Percentiles rank a stretch among this genome's conserved stretches.
phyloP scores from a whole-genome alignment of 2,888 invertebrate genomes.

The Eutolmus rufibarbis region DNA sequence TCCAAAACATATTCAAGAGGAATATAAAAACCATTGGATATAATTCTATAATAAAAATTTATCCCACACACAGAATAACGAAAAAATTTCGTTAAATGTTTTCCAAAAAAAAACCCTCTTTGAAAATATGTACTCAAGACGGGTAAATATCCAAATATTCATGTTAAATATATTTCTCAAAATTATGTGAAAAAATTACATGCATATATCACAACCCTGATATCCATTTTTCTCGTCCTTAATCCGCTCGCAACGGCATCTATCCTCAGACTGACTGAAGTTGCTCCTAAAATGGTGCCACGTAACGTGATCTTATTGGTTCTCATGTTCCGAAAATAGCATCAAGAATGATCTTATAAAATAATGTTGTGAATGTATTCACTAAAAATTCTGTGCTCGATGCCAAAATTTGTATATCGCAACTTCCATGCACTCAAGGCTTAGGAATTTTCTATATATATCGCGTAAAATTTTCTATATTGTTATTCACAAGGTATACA shows the following conservation, averaged over 20 bases:
- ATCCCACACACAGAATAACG: not conserved
- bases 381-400: conserved; percentile 30
- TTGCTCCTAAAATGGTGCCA: conserved; percentile 72
- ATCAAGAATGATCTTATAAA: conserved; percentile 39
- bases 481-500: not conserved
- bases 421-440: conserved; percentile 44
- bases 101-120: not conserved
- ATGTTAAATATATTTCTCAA: not conserved
- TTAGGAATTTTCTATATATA: conserved; percentile 39
- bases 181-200: not conserved
- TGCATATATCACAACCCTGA: not conserved
- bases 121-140: not conserved
- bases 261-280: conserved; percentile 54
- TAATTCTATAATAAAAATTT: not conserved
- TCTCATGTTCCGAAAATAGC: conserved; percentile 47
- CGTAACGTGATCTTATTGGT: conserved; percentile 68
- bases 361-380: conserved; percentile 41
- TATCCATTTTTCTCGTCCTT: conserved; percentile 6
- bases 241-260: conserved; percentile 55
- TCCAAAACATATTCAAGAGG: not conserved
- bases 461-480: conserved; percentile 18
- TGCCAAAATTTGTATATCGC: conserved; percentile 46
- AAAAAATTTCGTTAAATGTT: not conserved
- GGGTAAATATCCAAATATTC: not conserved
- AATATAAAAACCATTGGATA: not conserved